These are phyloP conservation scores for Cataglyphis altisquamis DNA, from an alignment of 2,888 invertebrate genomes.

Conservation along the genomic window DNA sequence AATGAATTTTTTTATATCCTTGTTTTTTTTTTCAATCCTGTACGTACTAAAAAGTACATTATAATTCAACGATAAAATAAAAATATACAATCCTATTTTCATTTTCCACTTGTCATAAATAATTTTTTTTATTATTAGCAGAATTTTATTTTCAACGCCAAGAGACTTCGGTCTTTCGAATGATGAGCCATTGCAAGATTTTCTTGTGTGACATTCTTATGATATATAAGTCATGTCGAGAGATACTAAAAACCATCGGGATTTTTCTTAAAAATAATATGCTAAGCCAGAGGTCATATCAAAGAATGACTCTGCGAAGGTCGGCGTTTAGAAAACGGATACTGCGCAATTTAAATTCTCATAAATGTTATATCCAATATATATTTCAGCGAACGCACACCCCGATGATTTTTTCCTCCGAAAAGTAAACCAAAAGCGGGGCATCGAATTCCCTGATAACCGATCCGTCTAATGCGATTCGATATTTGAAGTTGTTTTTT, in stretches of 20 bases:
- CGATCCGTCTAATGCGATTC: neutral
- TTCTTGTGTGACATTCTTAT: conserved; percentile 20
- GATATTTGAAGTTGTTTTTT: conserved; percentile 14
- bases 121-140: conserved; percentile 25
- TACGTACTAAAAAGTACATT: neutral
- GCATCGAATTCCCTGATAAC: conserved; percentile 23
- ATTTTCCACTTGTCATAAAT: neutral
- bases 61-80: neutral
- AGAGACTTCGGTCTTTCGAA: neutral
- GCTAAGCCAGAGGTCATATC: neutral
- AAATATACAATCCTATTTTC: neutral
- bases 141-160: conserved; percentile 23
- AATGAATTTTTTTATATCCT: neutral
- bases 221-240: neutral
- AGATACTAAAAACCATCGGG: neutral
- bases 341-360: conserved; percentile 32
- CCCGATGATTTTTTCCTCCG: conserved; percentile 13
- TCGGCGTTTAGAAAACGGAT: neutral
- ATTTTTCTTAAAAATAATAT: neutral
- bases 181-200: neutral
- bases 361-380: neutral
- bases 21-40: neutral
- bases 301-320: neutral
- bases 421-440: neutral
- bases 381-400: neutral